Base-by-base conservation (phyloP, 2,888 invertebrate species). In the Monoplex corrugatus region DNA sequence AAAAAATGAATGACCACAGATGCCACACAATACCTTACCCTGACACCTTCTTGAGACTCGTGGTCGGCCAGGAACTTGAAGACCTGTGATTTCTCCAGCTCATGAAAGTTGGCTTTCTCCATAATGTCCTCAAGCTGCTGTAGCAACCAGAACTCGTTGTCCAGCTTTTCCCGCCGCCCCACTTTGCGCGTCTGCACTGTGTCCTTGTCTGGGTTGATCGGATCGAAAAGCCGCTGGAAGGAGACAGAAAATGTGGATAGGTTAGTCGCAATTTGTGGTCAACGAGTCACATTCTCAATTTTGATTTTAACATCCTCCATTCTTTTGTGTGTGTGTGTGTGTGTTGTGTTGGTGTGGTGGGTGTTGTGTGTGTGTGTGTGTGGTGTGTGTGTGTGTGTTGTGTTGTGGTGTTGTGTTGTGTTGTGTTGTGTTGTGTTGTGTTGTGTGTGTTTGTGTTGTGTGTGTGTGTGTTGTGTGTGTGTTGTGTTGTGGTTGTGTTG, bases 131-230 rank as follows among this genome's bases (percentile, higher is more conserved):
- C 94, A 35, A 96, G 92, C 78, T 93, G 92, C 91, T 95, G 94
- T 68, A 96, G 91, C 84, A 96, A 91, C 95, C 95, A 95, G 93
- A 95, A 95, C 90, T 96, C 96, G 90, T 93, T 95, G 91, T 96
- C 96, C 57, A 95, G 92, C 45, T 94, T 92, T 85, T 96, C 95
- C n/a, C 93, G 89, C 28, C 94, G 92, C 28, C 93, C 94, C 92
- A 91, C 93, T 85, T 93, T 91, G 28, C 95, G 89, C 2, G 95
- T 95, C 72, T 92, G 91, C 16, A 95, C 91, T 6, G 95, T 96
- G 91, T 96, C 96, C 89, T 95, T 95, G 93, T 96, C 96, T 5
- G 96, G 96, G 91, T 96, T 96, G 87, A 96, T 94, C 28, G 96
- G 95, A 90, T 96, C 95, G 94, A 95, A 96, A 85, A 96, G 91